phyloP scores from a whole-genome alignment of 2,797 vertebrate genomes.

The Tokudaia tokunoshimensis region DNA sequence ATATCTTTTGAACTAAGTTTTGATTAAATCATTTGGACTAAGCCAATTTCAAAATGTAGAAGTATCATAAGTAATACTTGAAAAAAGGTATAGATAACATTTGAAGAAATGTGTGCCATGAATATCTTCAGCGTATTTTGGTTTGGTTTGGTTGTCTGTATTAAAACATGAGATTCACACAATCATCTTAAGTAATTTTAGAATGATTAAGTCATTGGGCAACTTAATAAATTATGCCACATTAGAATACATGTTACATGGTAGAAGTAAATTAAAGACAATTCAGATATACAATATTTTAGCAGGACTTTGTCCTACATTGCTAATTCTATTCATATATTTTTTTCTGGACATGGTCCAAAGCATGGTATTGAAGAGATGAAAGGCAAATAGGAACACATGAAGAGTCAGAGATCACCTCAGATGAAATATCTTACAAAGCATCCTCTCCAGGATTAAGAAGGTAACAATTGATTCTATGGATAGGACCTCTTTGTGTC shows the following conservation, averaged over 20 bases:
- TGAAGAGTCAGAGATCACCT: not conserved
- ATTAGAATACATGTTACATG: rapidly evolving
- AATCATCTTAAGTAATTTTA: not conserved
- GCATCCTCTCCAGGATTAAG: rapidly evolving
- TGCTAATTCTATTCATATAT: not conserved
- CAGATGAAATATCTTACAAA: not conserved
- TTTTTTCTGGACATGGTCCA: not conserved
- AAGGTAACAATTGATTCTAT: not conserved
- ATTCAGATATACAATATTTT: not conserved
- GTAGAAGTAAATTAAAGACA: not conserved
- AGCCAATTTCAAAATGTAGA: not conserved
- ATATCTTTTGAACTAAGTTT: not conserved
- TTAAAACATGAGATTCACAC: not conserved
- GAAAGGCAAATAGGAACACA: not conserved
- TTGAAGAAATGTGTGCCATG: not conserved
- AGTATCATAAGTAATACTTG: not conserved
- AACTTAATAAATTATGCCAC: not conserved
- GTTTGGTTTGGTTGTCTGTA: not conserved
- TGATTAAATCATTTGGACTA: not conserved
- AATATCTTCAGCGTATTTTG: not conserved
- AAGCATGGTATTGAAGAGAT: not conserved
- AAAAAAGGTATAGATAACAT: not conserved
- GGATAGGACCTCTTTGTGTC: not conserved
- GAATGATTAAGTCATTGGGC: not conserved
- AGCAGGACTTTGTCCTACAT: not conserved